Evolutionary conservation across 2,113 vertebrate genomes (phyloP), one percentile per base, ranked within the genome.

Genomic region (Macaca nemestrina): DNA sequence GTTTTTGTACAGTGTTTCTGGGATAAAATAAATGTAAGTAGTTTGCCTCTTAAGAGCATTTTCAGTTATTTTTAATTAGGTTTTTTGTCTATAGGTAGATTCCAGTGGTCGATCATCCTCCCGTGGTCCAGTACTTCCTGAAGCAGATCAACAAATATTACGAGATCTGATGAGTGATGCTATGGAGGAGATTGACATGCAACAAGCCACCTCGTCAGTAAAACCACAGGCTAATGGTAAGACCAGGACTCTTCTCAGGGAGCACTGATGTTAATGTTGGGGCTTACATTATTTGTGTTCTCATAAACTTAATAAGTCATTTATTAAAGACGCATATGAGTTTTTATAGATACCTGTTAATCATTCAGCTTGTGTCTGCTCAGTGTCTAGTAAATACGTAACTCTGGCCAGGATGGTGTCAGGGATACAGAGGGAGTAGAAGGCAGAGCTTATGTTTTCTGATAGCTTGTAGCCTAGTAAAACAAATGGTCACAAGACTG

Each of bases 111-210:
- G 97, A 0, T 97, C 98, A 1, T 95, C 99, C 38, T 99, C 99
- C 85, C 99, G 99, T 0, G 98, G 99, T 3, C 98, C 98, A 0
- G 97, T 99, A 23, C 99, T 99, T 0, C 99, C 99, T 57, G 99
- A 99, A 96, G 99, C 99, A 4, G 99, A 99, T 90, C 99, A 99
- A 94, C 99, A 99, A 98, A 99, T 99, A 92, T 97, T 99, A 96
- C 99, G 99, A 67, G 99, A 99, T 97, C 98, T 99, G 97, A 99
- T 99, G 99, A 99, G 99, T 90, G 99, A 99, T 48, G 99, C 99
- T 0, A 99, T 99, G 99, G 99, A 99, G 97, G 99, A 99, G 97
- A 98, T 98, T 2, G 99, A 99, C 55, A 96, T 92, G 23, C 99
- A 99, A 50, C 99, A 99, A 7, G 80, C 98, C 43, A 75, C 97